Evolutionary conservation across 2,797 vertebrate genomes (phyloP), one percentile per base, ranked within the genome.

Genomic region (Sphaeramia orbicularis): DNA sequence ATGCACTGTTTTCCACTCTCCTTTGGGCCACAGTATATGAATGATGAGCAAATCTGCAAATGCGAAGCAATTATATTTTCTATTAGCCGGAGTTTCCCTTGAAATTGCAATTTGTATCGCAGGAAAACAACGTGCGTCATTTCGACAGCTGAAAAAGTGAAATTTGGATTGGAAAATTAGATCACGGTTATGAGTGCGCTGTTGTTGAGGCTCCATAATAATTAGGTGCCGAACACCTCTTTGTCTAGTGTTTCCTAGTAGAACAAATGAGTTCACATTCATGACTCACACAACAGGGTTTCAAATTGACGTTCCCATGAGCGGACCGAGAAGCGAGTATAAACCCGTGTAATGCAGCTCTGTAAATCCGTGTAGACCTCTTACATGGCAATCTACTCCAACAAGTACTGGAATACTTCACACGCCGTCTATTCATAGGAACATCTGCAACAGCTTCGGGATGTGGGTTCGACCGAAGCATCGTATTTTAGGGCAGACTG

Each of bases 381-480:
- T 35, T 35, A 67, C 58, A 57, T 63, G 52, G 61, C 55, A 66
- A 65, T 74, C 56, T 49, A 48, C 64, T 85, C 37, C 56, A 68
- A 86, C 65, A 74, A 73, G 75, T 9, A 80, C 56, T 73, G 62
- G 48, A 52, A 41, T 15, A 44, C 55, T 74, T 75, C 67, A 78
- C 69, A 74, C 18, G 19, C 41, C 11, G 44, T 76, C 56, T 64
- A 42, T 76, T 78, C 71, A 80, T 42, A 49, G 53, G 49, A 74
- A 86, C 69, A 86, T 87, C 71, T 84, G 77, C 69, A 72, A 68
- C 70, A 65, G 59, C 80, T 89, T 63, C 60, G 65, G 59, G 41
- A 68, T 81, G 64, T 78, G 77, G 74, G 61, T 61, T 68, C n/a
- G 30, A 79, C 61, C 66, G 47, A 63, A 48, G 50, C 66, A 32